Conservation (phyloP, 2,888 invertebrate genomes). For the Plagodis pulveraria region DNA sequence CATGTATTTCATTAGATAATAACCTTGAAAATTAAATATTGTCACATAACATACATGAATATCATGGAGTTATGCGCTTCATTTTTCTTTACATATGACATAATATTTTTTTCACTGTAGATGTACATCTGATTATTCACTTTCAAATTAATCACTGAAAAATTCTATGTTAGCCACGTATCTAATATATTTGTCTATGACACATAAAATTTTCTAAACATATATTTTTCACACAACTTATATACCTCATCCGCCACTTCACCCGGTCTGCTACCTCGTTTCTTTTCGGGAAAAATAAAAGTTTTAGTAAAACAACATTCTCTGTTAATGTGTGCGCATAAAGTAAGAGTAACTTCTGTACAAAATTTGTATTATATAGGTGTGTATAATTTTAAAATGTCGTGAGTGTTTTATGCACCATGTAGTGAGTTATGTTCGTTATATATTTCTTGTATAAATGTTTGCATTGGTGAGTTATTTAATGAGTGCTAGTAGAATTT, state of each 20-base stretch:
- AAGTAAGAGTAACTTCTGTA: slow-evolving; percentile 52
- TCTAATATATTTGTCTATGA: slow-evolving; percentile 69
- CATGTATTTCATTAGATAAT: slow-evolving; percentile 5
- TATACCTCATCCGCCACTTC: slow-evolving; percentile 91
- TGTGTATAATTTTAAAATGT: slow-evolving; percentile 28
- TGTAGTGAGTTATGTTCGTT: slow-evolving; percentile 10
- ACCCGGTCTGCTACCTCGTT: slow-evolving; percentile 91
- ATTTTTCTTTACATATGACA: neutral
- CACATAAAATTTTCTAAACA: slow-evolving; percentile 75
- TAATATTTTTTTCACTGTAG: too few relatives aligned
- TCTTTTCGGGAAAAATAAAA: slow-evolving; percentile 85
- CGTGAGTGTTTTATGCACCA: slow-evolving; percentile 30
- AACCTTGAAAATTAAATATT: slow-evolving; percentile 16
- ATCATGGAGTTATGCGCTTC: slow-evolving; percentile 23
- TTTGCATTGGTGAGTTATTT: slow-evolving; percentile 21
- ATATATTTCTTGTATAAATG: slow-evolving; percentile 23
- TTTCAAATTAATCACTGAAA: slow-evolving; percentile 71
- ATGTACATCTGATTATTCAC: slow-evolving; percentile 43
- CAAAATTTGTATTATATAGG: slow-evolving; percentile 41
- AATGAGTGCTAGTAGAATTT: slow-evolving; percentile 3
- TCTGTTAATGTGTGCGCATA: slow-evolving; percentile 72
- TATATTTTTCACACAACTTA: slow-evolving; percentile 75
- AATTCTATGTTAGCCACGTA: slow-evolving; percentile 82
- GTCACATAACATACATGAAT: slow-evolving; percentile 23
- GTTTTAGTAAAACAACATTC: slow-evolving; percentile 77